Percentiles rank a stretch among this genome's conserved stretches.
These are phyloP conservation scores for Alauda arvensis DNA, from an alignment of 2,797 vertebrate species.

Conservation along the genomic window DNA sequence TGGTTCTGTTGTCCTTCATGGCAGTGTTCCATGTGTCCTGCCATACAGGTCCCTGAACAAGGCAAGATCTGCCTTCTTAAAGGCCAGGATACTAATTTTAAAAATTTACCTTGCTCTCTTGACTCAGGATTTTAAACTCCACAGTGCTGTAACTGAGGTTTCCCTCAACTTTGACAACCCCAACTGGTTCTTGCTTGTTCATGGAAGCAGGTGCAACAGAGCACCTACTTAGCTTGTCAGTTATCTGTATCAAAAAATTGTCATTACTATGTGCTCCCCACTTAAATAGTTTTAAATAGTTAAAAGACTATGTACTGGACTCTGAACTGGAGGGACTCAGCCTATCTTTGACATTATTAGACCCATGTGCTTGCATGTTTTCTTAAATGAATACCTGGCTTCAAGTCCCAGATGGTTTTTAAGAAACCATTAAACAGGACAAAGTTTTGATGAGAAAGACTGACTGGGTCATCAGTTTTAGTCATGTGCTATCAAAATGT, in stretches of 20 bases:
- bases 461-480: not conserved
- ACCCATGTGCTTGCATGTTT: not conserved
- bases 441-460: not conserved
- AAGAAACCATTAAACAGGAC: not conserved
- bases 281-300: not conserved
- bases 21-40: not conserved
- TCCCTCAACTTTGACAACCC: not conserved
- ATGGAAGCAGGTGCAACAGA: not conserved
- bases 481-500: not conserved
- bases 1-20: not conserved
- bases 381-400: not conserved
- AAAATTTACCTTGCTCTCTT: not conserved
- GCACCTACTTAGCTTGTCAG: not conserved
- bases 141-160: not conserved
- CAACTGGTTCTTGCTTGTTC: not conserved
- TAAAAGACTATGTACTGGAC: not conserved
- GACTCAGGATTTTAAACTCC: not conserved
- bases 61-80: not conserved
- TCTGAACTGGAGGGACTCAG: not conserved
- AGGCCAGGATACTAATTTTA: not conserved
- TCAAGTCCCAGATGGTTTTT: not conserved
- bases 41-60: not conserved
- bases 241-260: not conserved
- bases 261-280: not conserved
- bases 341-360: not conserved